Percentiles rank a stretch among this genome's conserved stretches.
Evolutionary conservation across 64 coral and sea anemone genomes (phyloP).

Genomic region (Pocillopora verrucosa): DNA sequence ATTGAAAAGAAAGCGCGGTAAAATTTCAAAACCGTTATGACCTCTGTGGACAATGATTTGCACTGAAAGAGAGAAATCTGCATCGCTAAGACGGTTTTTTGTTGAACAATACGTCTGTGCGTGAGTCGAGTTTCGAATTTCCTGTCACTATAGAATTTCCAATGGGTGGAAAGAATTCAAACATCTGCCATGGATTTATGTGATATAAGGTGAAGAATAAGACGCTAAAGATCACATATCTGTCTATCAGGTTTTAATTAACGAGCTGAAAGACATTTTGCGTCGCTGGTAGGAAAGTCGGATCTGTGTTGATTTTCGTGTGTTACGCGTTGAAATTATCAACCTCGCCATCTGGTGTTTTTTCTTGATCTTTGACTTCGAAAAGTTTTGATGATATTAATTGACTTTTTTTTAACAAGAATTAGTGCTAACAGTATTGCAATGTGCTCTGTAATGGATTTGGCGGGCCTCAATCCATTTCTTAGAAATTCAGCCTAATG

Average conservation of each 20-base stretch:
- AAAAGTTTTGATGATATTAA: constrained; percentile 19
- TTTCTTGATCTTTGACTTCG: constrained; percentile 41
- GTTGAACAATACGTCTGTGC: background rate
- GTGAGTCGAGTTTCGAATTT: background rate
- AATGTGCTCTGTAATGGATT: constrained; percentile 27
- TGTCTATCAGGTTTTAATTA: background rate
- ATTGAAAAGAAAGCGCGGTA: constrained; percentile 42
- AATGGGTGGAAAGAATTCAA: constrained; percentile 6
- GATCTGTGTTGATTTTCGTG: constrained; percentile 3
- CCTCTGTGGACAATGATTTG: background rate
- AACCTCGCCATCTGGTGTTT: background rate
- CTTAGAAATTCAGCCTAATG: background rate
- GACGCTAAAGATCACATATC: constrained; percentile 22
- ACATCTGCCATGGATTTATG: constrained; percentile 10
- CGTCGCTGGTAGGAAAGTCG: background rate
- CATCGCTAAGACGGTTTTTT: background rate
- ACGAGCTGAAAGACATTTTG: background rate
- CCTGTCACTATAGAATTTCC: constrained; percentile 19
- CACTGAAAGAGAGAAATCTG: background rate
- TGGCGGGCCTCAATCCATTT: background rate
- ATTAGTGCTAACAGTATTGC: constrained; percentile 15
- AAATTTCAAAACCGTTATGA: constrained; percentile 42
- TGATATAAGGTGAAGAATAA: background rate
- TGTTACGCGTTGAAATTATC: constrained; percentile 29
- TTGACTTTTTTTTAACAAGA: constrained; percentile 1